Evolutionary conservation across 2,113 vertebrate species (phyloP), one percentile per base, ranked within the genome.

Genomic region (Todiramphus chloris): DNA sequence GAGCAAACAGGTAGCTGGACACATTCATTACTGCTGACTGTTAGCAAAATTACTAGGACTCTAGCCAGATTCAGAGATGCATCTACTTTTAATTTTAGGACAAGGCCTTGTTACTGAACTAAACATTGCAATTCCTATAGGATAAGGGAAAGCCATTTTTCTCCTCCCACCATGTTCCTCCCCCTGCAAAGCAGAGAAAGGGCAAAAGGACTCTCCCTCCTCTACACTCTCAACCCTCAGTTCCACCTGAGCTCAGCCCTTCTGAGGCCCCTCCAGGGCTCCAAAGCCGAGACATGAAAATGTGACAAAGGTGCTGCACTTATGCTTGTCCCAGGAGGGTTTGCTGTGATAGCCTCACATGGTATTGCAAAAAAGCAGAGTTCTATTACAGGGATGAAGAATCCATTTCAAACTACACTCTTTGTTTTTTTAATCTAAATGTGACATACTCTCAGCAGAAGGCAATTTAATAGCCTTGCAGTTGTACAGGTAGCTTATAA

Each of bases 401-500:
- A 83, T 43, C 51, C 35, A 53, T 92, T 91, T 75, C 86, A 50
- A 92, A 50, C 4, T 8, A 28, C 27, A 14, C 5, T 60, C 20
- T 31, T 69, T 35, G 27, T 0, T 72, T 91, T 68, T 80, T 53
- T 74, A 77, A 59, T 64, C 63, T 39, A 76, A 91, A 90, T 11
- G 23, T 94, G 89, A 81, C 78, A 48, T 50, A 72, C 37, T 83
- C 56, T 80, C 94, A 89, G 74, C 96, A 97, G 96, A 96, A 97
- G 96, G 96, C 81, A 79, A 28, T 90, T 92, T 97, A 83, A 97
- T 63, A 72, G 89, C 81, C 79, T 81, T 66, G 73, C 72, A 69
- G 82, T 89, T 64, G 86, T 96, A 76, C 95, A 96, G 93, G 96
- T 96, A 92, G 90, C 86, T 95, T 95, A 91, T 97, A 93, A 97